Conservation (phyloP, 2,113 vertebrate genomes). For the Tinamus guttatus region DNA sequence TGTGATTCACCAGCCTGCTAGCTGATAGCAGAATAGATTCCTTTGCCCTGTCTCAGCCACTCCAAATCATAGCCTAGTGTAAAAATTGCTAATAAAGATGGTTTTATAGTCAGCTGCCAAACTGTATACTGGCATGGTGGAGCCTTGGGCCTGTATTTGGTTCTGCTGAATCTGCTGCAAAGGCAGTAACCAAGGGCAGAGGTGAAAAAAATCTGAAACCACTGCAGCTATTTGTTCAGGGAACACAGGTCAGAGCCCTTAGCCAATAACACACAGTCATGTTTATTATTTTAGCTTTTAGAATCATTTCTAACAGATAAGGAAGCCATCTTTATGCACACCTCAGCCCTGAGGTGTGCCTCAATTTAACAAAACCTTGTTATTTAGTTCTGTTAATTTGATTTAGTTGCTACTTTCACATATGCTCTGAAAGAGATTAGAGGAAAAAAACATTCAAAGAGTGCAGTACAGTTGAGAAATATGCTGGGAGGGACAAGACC, state of each 20-base stretch:
- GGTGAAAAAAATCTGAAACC: not conserved
- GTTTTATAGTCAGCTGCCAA: not conserved
- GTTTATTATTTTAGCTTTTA: not conserved
- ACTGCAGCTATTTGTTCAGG: not conserved
- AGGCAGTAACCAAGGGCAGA: not conserved
- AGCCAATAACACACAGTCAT: not conserved
- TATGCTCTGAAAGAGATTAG: not conserved
- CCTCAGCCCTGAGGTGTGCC: not conserved
- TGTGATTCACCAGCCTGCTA: not conserved
- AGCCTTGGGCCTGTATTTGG: not conserved
- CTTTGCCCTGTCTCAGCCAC: not conserved
- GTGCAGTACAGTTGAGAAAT: not conserved
- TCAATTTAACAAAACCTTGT: not conserved
- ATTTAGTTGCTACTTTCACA: not conserved
- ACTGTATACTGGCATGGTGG: not conserved
- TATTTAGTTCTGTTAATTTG: not conserved
- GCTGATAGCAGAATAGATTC: not conserved
- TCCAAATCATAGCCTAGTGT: not conserved
- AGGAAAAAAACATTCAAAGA: conserved; percentile 1
- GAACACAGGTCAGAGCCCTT: not conserved
- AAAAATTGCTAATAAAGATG: not conserved
- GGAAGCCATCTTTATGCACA: not conserved
- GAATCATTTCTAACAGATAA: not conserved
- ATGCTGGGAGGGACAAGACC: not conserved
- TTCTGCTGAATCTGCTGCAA: not conserved